A percentile compares a stretch with the other conserved stretches of the same genome.
Conservation (phyloP, 2,113 vertebrate species). For the Alces alces region DNA sequence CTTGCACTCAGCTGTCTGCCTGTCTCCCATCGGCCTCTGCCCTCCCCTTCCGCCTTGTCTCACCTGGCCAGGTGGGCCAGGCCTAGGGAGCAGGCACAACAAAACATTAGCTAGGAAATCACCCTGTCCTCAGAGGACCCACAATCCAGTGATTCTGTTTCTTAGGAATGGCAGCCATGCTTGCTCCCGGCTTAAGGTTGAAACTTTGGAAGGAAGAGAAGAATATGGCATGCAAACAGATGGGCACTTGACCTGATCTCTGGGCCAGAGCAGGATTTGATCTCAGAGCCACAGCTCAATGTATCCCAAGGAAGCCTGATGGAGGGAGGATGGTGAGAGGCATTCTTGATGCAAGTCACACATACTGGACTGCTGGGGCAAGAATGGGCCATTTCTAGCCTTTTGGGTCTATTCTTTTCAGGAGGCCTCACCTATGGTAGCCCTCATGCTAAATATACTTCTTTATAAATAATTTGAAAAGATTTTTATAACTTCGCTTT, state of each 20-base stretch:
- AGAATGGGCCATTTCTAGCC: background rate
- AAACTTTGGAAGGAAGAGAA: background rate
- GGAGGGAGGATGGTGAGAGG: background rate
- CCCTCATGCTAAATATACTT: background rate
- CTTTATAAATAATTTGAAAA: conserved; percentile 27
- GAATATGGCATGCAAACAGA: background rate
- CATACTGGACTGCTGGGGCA: background rate
- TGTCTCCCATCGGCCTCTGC: background rate
- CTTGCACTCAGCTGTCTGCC: background rate
- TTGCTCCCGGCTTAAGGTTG: background rate
- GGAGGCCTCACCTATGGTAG: background rate
- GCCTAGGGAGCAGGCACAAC: background rate
- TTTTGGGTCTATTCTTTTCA: background rate
- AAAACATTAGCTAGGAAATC: background rate
- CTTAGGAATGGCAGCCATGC: background rate
- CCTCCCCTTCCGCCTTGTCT: background rate
- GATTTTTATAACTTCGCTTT: conserved; percentile 6
- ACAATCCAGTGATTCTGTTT: background rate
- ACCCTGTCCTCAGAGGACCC: background rate
- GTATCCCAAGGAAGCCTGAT: background rate
- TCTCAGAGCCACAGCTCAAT: background rate
- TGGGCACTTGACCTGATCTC: background rate
- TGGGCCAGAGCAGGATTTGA: background rate
- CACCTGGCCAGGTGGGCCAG: background rate
- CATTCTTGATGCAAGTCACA: background rate